Evolutionary conservation across 1,140 invertebrate species (phyloP), one percentile per base, ranked within the genome.

Genomic region (Xylocopa sonorina): DNA sequence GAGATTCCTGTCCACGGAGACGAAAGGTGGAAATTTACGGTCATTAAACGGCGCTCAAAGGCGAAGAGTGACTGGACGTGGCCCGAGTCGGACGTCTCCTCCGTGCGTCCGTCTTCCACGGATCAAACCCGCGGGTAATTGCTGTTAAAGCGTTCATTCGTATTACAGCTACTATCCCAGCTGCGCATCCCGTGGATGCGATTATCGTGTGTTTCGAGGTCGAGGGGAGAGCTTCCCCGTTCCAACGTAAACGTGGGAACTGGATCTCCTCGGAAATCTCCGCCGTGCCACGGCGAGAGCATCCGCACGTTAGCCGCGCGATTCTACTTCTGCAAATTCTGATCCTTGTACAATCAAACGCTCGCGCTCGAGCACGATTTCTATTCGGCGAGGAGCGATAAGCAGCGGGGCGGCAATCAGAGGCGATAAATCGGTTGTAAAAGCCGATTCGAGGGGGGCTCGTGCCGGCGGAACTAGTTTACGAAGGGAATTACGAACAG

Each of bases 61-160:
- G 27, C 55, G 18, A n/a, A 29, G 14, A 50, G 5, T 32, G 46
- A 29, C 27, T 29, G 7, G 53, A 38, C 32, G n/a, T 38, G 58
- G 38, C 50, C 50, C 12, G 60, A 48, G 43, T 38, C 24, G 2
- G 46, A n/a, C n/a, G n/a, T n/a, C n/a, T n/a, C n/a, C 79, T n/a
- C 29, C 62, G 67, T 53, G 71, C 63, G 82, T 83, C 68, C 62
- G 46, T 83, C 81, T 74, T 74, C 63, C 55, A 41, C 64, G 64
- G 64, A 79, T 78, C 77, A 79, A 83, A 62, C 43, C 41, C 53
- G 32, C 53, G 66, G 43, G 51, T 77, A 68, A 83, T 84, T 48
- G 81, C 63, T 67, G 55, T 83, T 84, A 73, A 83, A 83, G 53
- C 73, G 66, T 82, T 82, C 27, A 58, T 48, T 66, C 81, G 55